These are phyloP conservation scores for Amaurobius ferox DNA, from an alignment of 2,888 invertebrate species.

Conservation along the genomic window DNA sequence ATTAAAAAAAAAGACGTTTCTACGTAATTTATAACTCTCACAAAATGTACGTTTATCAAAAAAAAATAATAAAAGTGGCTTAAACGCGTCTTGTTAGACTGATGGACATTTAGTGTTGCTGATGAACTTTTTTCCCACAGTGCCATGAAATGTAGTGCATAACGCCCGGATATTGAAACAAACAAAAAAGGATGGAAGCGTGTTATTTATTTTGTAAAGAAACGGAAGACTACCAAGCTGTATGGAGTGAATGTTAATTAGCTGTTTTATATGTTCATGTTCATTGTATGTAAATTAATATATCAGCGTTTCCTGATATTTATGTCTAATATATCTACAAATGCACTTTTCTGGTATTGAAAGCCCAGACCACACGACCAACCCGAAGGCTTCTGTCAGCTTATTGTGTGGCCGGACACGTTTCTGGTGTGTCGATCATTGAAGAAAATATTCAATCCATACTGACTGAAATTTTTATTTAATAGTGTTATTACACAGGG, in stretches of 20 bases:
- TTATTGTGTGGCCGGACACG: too few relatives aligned
- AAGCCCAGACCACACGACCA: too few relatives aligned
- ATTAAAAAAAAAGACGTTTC: slow-evolving; percentile 32
- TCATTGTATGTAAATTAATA: slow-evolving; percentile 8
- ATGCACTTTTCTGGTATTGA: too few relatives aligned
- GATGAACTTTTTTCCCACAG: slow-evolving; percentile 22
- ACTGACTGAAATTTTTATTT: too few relatives aligned
- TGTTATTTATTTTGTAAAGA: slow-evolving; percentile 50
- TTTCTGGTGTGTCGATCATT: too few relatives aligned
- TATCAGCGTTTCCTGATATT: background rate
- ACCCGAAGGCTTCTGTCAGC: too few relatives aligned
- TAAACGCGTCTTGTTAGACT: slow-evolving; percentile 17
- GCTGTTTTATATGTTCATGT: slow-evolving; percentile 43
- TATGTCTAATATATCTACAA: too few relatives aligned
- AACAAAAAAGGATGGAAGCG: background rate
- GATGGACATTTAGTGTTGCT: background rate
- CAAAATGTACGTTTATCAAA: slow-evolving; percentile 37
- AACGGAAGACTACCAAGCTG: background rate
- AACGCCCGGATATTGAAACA: background rate
- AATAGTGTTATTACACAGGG: too few relatives aligned
- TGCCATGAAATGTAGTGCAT: slow-evolving; percentile 36
- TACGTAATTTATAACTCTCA: slow-evolving; percentile 60
- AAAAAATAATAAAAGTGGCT: slow-evolving; percentile 43
- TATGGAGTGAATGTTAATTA: slow-evolving; percentile 23
- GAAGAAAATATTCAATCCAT: too few relatives aligned